Conservation (phyloP, 2,888 invertebrate species). For the Hartigia nigra region DNA sequence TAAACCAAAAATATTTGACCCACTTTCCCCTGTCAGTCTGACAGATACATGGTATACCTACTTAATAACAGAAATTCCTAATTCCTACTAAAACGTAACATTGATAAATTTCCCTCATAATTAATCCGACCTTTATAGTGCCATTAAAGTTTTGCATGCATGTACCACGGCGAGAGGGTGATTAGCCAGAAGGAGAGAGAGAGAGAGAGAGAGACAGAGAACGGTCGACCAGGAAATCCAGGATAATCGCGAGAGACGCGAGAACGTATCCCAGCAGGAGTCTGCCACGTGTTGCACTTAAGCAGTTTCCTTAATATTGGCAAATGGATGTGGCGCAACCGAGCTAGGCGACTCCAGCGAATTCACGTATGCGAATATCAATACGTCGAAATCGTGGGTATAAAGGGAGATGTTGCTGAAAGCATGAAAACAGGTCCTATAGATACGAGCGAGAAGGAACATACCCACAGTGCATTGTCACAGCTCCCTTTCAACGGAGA, state of each 20-base stretch:
- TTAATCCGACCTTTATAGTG: background rate
- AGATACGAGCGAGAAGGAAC: background rate
- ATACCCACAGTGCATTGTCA: constrained; percentile 35
- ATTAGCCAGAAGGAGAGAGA: constrained; percentile 22
- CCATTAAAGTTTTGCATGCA: background rate
- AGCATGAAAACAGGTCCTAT: background rate
- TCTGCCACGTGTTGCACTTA: constrained; percentile 47
- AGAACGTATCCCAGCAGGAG: background rate
- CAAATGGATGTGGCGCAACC: background rate
- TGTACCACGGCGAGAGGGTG: constrained; percentile 22
- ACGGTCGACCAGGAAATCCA: background rate
- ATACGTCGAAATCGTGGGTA: background rate
- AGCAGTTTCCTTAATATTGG: constrained; percentile 39
- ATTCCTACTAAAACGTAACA: background rate
- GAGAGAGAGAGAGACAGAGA: constrained; percentile 13
- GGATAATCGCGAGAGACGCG: background rate
- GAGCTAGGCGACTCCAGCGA: background rate
- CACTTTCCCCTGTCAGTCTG: background rate
- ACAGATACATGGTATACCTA: background rate
- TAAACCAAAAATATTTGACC: background rate
- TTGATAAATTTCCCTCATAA: background rate
- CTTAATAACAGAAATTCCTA: background rate
- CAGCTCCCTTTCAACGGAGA: constrained; percentile 49
- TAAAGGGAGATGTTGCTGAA: background rate
- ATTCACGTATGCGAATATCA: background rate